Evolutionary conservation across 2,797 vertebrate genomes (phyloP).

Genomic region (Heliangelus exortis): DNA sequence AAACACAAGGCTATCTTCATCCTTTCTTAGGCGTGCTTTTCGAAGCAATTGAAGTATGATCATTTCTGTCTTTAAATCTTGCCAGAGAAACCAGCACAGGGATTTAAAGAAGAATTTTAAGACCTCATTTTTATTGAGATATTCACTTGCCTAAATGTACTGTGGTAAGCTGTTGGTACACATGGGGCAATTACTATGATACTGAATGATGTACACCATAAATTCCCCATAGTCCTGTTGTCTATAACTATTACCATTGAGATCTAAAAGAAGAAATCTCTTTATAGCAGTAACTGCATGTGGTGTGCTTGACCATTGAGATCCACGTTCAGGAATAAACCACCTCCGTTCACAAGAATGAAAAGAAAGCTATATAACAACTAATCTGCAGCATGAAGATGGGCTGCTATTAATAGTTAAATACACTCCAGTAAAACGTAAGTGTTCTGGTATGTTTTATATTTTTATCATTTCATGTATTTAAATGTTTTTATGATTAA

Average conservation of each 20-base stretch:
- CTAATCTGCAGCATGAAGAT: background rate
- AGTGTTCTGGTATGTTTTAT: background rate
- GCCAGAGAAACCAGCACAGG: background rate
- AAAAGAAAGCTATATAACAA: background rate
- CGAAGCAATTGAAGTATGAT: background rate
- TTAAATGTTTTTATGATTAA: background rate
- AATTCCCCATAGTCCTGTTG: background rate
- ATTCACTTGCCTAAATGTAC: background rate
- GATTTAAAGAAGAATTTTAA: background rate
- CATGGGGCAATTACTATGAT: background rate
- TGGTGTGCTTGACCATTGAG: background rate
- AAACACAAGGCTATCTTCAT: background rate
- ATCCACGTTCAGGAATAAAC: background rate
- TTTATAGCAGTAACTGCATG: background rate
- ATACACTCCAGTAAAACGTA: background rate
- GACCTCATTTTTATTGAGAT: background rate
- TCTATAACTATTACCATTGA: background rate
- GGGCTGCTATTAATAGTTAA: background rate
- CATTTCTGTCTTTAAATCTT: background rate
- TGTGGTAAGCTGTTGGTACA: background rate
- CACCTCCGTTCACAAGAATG: background rate
- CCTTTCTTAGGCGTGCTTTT: background rate
- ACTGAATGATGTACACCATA: background rate
- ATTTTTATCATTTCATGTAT: background rate
- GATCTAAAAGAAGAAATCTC: background rate